Percentiles rank a stretch among this genome's conserved stretches.
Conservation (phyloP, 2,888 invertebrate genomes). For the Leptinotarsa haldemani region DNA sequence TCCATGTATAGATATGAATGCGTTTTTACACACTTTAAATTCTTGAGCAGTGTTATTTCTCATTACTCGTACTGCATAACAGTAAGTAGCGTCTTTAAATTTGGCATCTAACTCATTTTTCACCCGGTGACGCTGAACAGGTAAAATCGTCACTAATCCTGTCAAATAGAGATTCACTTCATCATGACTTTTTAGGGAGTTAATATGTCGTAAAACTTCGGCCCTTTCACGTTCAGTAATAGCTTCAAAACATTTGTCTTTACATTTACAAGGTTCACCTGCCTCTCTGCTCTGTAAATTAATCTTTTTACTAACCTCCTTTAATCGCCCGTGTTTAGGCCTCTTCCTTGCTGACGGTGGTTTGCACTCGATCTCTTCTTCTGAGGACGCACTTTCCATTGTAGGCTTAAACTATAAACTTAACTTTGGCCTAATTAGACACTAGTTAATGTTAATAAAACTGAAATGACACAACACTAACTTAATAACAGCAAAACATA, state of each 20-base stretch:
- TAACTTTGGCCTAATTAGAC: too few relatives aligned
- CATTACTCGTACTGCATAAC: neutral
- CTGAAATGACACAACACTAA: too few relatives aligned
- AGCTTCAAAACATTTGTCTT: conserved; percentile 4
- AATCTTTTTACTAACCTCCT: neutral
- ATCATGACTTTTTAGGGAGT: neutral
- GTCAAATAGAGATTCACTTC: neutral
- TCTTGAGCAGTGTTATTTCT: conserved; percentile 2
- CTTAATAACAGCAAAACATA: too few relatives aligned
- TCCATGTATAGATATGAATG: conserved; percentile 17
- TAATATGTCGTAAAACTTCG: neutral
- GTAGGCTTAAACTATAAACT: too few relatives aligned
- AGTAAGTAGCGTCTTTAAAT: neutral
- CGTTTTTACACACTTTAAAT: conserved; percentile 17
- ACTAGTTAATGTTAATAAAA: too few relatives aligned
- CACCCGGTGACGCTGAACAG: neutral
- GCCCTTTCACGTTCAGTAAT: neutral
- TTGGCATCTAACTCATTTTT: neutral
- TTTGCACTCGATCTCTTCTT: too few relatives aligned
- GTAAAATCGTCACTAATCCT: conserved; percentile 2
- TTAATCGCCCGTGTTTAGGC: neutral
- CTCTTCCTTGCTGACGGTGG: too few relatives aligned
- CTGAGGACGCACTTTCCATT: too few relatives aligned
- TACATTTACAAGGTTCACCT: neutral
- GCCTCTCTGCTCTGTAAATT: neutral